Evolutionary conservation across 1,140 invertebrate species (phyloP).

Genomic region (Zaprionus tsacasi): DNA sequence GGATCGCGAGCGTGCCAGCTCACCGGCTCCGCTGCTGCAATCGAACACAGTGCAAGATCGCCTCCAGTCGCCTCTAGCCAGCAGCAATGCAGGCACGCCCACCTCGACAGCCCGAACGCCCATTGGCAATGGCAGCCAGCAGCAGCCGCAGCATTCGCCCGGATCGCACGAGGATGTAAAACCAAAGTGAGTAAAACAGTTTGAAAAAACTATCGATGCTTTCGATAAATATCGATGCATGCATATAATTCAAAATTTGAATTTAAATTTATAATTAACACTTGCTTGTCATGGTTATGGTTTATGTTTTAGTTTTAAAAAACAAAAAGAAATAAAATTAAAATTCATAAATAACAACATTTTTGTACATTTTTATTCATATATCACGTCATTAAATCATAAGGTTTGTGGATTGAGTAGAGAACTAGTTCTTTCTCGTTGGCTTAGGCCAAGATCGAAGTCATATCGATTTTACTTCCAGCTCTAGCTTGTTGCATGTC

Average conservation of each 20-base stretch:
- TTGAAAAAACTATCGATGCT: not conserved
- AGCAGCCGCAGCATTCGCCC: conserved; percentile 35
- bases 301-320: too few species aligned
- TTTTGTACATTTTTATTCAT: too few species aligned
- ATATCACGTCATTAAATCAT: too few species aligned
- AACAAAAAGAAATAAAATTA: too few species aligned
- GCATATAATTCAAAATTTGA: not conserved
- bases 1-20: conserved; percentile 90
- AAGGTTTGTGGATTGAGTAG: too few species aligned
- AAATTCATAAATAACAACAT: too few species aligned
- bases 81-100: conserved; percentile 55
- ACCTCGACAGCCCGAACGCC: conserved; percentile 57
- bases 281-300: too few species aligned
- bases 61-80: conserved; percentile 64
- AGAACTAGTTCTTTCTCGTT: too few species aligned
- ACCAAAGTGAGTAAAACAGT: conserved; percentile 80
- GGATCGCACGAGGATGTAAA: conserved; percentile 84
- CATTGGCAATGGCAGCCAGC: conserved; percentile 48
- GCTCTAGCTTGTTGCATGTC: too few species aligned
- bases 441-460: too few species aligned
- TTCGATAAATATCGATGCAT: not conserved
- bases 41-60: conserved; percentile 61
- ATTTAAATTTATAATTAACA: too few species aligned
- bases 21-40: conserved; percentile 87
- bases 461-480: too few species aligned